Base-by-base conservation (phyloP, 2,888 invertebrate species). In the Digitonthophagus gazella region DNA sequence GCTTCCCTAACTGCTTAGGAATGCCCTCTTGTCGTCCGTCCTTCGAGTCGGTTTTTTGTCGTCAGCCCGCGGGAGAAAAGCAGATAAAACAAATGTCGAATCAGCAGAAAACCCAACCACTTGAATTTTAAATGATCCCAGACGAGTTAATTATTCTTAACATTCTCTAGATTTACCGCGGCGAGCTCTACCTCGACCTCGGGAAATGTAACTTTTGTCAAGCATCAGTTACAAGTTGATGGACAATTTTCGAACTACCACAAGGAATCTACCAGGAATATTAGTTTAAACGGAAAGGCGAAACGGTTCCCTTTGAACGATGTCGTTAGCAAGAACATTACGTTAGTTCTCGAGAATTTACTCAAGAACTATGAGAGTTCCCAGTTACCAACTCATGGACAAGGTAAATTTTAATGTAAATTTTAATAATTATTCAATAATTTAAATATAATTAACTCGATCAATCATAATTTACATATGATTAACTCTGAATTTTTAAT, bases 311-410 rank as follows among this genome's bases (percentile, higher is more conserved):
- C 84, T 0, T 85, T 89, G 19, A 90, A 89, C 74, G 92, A 92
- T 75, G 88, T 90, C 28, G 88, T 95, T 11, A 93, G 93, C 67
- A 91, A 89, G 77, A 95, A 95, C 79, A 95, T 95, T 73, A 93
- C 94, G 0, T 87, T 90, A 78, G 90, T 95, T 2, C 83, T 96
- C 74, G 95, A 95, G 79, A 94, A 94, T 80, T 86, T 96, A 55
- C 85, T 96, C 75, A 93, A 95, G 83, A 92, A 95, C 82, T 96
- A 96, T 80, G 95, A 96, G 81, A 93, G 93, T 80, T 94, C 93
- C 18, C 94, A 95, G 78, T 84, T 95, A 72, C 95, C 96, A 3
- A 93, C 93, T n/a, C 93, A 94, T 79, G 93, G 92, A 58, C 90
- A 91, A 88, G 95, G 94, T 93, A 82, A 67, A 14, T 66, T 57